A percentile compares a stretch with the other conserved stretches of the same genome.
These are phyloP conservation scores for Bombus affinis DNA, from an alignment of 1,140 invertebrate species.

Conservation along the genomic window DNA sequence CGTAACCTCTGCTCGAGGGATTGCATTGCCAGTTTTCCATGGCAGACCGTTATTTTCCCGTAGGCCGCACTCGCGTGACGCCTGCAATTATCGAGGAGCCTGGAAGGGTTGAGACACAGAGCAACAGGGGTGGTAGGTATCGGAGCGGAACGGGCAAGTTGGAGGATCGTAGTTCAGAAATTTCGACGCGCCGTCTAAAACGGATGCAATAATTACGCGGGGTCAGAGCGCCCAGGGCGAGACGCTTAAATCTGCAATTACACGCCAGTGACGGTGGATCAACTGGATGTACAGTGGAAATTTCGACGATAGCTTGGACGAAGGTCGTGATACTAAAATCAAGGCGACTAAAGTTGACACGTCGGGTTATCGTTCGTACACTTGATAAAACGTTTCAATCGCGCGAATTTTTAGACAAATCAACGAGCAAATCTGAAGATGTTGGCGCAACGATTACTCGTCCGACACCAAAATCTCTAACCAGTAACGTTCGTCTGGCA, in stretches of 20 bases:
- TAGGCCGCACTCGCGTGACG: conserved; percentile 34
- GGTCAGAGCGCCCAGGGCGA: conserved; percentile 16
- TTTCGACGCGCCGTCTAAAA: conserved; percentile 35
- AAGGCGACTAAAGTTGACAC: not conserved
- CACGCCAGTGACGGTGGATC: conserved; percentile 7
- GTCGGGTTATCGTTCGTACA: not conserved
- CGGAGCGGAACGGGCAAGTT: conserved; percentile 26
- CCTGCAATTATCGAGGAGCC: conserved; percentile 37
- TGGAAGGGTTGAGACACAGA: not conserved
- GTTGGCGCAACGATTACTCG: not conserved
- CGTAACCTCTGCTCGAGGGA: not conserved
- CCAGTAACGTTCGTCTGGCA: not conserved
- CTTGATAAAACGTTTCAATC: not conserved
- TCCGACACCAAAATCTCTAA: not conserved
- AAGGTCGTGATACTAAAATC: not conserved
- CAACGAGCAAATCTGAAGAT: not conserved
- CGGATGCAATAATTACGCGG: conserved; percentile 46
- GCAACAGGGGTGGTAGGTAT: not conserved
- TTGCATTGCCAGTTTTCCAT: conserved; percentile 5
- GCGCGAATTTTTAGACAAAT: not conserved
- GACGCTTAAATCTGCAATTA: conserved; percentile 36
- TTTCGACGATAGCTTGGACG: not conserved
- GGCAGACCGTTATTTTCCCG: conserved; percentile 24
- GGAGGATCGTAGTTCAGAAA: conserved; percentile 37
- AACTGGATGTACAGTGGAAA: not conserved